phyloP scores from a whole-genome alignment of 2,797 vertebrate species.

The Coilia nasus region DNA sequence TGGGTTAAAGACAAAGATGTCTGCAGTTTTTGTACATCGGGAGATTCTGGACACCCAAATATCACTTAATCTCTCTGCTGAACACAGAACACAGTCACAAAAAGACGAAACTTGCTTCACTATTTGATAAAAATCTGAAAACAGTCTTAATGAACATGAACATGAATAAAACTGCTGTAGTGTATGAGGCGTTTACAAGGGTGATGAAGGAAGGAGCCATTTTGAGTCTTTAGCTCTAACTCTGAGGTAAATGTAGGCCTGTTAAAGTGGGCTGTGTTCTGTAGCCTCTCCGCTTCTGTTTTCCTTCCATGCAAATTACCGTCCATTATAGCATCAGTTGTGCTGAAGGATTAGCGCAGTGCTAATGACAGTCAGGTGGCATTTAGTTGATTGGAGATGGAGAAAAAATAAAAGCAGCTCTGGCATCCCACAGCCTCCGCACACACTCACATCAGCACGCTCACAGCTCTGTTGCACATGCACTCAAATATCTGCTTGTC shows the following conservation, averaged over 20 bases:
- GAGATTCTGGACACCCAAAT: not conserved
- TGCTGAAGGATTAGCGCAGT: not conserved
- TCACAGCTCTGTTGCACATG: not conserved
- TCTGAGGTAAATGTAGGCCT: not conserved
- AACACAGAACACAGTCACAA: not conserved
- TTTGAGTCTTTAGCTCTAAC: not conserved
- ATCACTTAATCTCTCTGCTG: not conserved
- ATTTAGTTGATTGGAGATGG: not conserved
- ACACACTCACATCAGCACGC: not conserved
- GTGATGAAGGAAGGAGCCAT: not conserved
- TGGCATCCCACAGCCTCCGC: not conserved
- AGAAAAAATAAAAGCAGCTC: not conserved
- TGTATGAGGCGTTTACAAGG: no score
- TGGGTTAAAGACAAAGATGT: not conserved
- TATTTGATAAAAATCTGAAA: not conserved
- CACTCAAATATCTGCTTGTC: not conserved
- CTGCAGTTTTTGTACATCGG: not conserved
- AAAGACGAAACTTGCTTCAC: not conserved
- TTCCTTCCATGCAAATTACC: not conserved
- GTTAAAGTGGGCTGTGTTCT: not conserved
- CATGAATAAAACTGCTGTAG: no score
- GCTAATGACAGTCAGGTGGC: constrained; percentile 27
- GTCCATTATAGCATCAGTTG: not conserved
- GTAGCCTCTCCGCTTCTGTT: not conserved
- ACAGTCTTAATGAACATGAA: not conserved